These are phyloP conservation scores for Physella acuta DNA, from an alignment of 1,140 invertebrate genomes.

Conservation along the genomic window DNA sequence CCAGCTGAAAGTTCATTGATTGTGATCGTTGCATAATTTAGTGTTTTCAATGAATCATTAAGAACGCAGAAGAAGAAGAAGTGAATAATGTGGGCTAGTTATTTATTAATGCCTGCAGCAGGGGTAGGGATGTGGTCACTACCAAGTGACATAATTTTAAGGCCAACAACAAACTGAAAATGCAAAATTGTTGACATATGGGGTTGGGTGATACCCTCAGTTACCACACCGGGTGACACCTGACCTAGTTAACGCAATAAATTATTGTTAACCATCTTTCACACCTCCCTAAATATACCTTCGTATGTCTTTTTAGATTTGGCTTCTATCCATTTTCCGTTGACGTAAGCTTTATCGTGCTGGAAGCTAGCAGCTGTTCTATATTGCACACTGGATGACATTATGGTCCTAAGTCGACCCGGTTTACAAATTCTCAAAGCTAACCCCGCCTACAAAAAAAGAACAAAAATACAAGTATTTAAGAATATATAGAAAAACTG, in stretches of 20 bases:
- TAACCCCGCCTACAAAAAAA: background rate
- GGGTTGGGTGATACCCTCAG: background rate
- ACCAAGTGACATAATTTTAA: background rate
- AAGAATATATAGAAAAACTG: too few species aligned
- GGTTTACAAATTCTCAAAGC: background rate
- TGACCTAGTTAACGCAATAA: background rate
- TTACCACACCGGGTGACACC: background rate
- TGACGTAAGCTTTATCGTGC: conserved; percentile 69
- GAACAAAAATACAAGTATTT: too few species aligned
- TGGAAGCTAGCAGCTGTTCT: conserved; percentile 30
- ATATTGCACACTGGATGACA: conserved; percentile 9
- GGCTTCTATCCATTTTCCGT: conserved; percentile 81
- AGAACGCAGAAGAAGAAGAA: too few species aligned
- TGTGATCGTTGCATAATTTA: too few species aligned
- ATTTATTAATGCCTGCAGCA: too few species aligned
- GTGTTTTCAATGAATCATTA: too few species aligned
- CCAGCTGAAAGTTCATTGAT: too few species aligned
- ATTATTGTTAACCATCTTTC: background rate
- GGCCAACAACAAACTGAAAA: background rate
- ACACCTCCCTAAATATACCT: conserved; percentile 69
- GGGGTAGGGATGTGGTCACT: too few species aligned
- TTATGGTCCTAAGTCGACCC: too few species aligned
- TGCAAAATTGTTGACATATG: background rate
- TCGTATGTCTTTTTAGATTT: conserved; percentile 71
- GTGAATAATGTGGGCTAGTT: too few species aligned